phyloP scores from a whole-genome alignment of 1,140 invertebrate genomes.

The Apocrypta bakeri region DNA sequence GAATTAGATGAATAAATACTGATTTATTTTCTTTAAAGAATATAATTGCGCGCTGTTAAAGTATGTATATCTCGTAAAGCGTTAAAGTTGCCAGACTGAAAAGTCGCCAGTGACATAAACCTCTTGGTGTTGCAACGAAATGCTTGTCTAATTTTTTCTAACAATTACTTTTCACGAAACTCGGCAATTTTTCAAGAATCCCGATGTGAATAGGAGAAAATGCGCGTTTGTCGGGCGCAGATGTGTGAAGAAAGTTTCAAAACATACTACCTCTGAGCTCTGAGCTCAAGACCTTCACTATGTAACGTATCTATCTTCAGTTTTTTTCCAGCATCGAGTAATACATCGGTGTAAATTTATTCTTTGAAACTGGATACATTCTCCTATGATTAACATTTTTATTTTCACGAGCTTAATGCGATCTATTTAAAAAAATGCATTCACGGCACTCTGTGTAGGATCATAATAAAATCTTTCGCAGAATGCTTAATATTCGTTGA shows the following conservation, averaged over 20 bases:
- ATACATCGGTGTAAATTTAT: neutral
- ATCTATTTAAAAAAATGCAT: neutral
- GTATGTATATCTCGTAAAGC: neutral
- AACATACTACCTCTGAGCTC: neutral
- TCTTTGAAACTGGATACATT: neutral
- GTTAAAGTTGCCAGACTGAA: neutral
- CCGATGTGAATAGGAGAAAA: neutral
- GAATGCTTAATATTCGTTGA: neutral
- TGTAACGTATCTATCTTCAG: neutral
- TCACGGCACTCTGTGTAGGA: no score
- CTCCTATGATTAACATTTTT: neutral
- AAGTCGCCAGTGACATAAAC: neutral
- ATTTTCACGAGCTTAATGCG: neutral
- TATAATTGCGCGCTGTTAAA: neutral
- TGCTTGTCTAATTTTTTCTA: neutral
- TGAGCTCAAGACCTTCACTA: no score
- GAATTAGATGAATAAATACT: neutral
- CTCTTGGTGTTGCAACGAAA: neutral
- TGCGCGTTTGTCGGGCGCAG: neutral
- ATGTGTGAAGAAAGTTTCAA: slow-evolving; percentile 2
- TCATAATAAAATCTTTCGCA: neutral
- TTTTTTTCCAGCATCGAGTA: neutral
- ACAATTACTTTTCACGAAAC: neutral
- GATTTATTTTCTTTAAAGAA: neutral
- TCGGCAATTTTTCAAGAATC: neutral